Percentiles rank a stretch among this genome's conserved stretches.
These are phyloP conservation scores for Darevskia nairensis DNA, from an alignment of 2,797 vertebrate genomes.

Conservation along the genomic window DNA sequence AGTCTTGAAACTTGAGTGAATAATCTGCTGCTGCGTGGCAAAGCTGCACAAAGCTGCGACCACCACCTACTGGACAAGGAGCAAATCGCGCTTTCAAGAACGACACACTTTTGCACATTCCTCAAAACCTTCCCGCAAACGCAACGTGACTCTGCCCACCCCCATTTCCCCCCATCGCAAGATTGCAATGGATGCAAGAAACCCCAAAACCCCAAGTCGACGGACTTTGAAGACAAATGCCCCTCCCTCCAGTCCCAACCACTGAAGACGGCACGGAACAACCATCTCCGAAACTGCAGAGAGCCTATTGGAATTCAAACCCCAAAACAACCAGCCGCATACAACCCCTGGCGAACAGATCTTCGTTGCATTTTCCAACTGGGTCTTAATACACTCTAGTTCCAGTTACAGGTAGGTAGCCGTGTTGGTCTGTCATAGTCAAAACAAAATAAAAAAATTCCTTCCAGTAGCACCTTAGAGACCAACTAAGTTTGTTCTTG, in stretches of 20 bases:
- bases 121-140: too few relatives aligned
- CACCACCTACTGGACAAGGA: neutral
- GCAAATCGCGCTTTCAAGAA: neutral
- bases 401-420: too few relatives aligned
- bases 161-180: neutral
- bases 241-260: neutral
- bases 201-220: too few relatives aligned
- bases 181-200: too few relatives aligned
- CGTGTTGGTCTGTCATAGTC: too few relatives aligned
- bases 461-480: too few relatives aligned
- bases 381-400: neutral
- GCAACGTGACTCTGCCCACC: neutral
- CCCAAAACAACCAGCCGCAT: neutral
- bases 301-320: neutral
- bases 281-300: neutral
- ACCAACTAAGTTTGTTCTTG: too few relatives aligned
- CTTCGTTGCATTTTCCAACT: neutral
- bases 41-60: neutral
- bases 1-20: too few relatives aligned
- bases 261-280: neutral
- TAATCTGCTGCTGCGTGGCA: neutral
- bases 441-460: too few relatives aligned
- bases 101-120: too few relatives aligned
- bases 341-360: neutral
- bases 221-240: neutral